These are phyloP conservation scores for Gila orcuttii DNA, from an alignment of 2,113 vertebrate genomes.

Conservation along the genomic window DNA sequence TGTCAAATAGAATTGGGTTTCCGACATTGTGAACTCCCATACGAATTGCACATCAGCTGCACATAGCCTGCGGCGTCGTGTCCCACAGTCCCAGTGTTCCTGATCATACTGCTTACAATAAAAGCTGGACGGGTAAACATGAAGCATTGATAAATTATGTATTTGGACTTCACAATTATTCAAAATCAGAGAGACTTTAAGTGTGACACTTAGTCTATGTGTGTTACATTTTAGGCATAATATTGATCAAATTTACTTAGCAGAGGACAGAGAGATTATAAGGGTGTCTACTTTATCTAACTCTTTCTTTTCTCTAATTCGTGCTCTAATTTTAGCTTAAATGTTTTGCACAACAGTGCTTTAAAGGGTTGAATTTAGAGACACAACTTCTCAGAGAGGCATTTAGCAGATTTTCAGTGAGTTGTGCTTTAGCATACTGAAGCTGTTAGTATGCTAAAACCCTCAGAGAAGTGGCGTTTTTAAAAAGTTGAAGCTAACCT, in stretches of 20 bases:
- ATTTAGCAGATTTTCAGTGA: too few relatives aligned
- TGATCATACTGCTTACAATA: neutral
- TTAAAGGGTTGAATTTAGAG: too few relatives aligned
- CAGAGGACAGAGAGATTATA: too few relatives aligned
- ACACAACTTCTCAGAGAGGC: too few relatives aligned
- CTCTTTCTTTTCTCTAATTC: too few relatives aligned
- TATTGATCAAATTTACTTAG: neutral
- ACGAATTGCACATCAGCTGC: conserved; percentile 10
- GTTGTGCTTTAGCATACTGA: too few relatives aligned
- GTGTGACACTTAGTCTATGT: neutral
- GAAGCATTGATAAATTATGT: neutral
- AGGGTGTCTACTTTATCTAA: too few relatives aligned
- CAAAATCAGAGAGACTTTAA: neutral
- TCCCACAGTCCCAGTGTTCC: neutral
- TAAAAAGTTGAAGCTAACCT: neutral
- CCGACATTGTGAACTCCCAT: neutral
- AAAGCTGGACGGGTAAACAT: neutral
- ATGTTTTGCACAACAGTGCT: too few relatives aligned
- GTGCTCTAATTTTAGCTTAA: too few relatives aligned
- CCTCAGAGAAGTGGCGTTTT: too few relatives aligned
- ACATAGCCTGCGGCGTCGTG: neutral
- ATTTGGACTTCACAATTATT: neutral
- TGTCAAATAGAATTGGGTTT: conserved; percentile 19
- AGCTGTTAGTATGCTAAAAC: too few relatives aligned
- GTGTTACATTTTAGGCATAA: neutral